Conservation (phyloP, 2,113 vertebrate species). For the Pelusios castaneus region DNA sequence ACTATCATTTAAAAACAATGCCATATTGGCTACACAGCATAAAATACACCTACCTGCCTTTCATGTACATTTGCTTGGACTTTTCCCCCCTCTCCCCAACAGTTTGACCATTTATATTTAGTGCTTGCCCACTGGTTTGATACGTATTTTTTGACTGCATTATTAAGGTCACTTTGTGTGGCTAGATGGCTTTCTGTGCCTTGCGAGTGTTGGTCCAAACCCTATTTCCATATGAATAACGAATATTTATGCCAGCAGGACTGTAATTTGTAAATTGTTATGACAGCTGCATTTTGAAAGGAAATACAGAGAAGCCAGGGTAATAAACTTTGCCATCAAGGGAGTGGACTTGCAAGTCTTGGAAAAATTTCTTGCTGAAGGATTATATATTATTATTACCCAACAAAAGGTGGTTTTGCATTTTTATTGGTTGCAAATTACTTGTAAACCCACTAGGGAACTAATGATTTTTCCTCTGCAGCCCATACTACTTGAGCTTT, state of each 20-base stretch:
- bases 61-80: neutral
- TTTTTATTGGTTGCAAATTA: conserved; percentile 70
- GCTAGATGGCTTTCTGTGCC: neutral
- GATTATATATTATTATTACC: conserved; percentile 64
- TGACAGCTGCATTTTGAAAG: conserved; percentile 42
- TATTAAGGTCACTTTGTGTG: neutral
- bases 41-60: neutral
- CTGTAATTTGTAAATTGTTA: conserved; percentile 33
- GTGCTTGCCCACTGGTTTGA: neutral
- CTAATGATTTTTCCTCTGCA: conserved; percentile 43
- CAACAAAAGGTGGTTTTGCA: conserved; percentile 58
- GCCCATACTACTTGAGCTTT: neutral
- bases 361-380: conserved; percentile 48
- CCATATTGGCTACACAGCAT: neutral
- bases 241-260: neutral
- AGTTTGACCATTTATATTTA: neutral
- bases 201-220: neutral
- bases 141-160: accelerated
- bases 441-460: conserved; percentile 56
- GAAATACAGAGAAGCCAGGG: conserved; percentile 31
- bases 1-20: neutral
- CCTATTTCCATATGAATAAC: conserved; percentile 27
- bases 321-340: conserved; percentile 42
- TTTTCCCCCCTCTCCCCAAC: accelerated
- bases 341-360: conserved; percentile 41